phyloP scores from a whole-genome alignment of 1,140 invertebrate genomes.

The Hyles vespertilio region DNA sequence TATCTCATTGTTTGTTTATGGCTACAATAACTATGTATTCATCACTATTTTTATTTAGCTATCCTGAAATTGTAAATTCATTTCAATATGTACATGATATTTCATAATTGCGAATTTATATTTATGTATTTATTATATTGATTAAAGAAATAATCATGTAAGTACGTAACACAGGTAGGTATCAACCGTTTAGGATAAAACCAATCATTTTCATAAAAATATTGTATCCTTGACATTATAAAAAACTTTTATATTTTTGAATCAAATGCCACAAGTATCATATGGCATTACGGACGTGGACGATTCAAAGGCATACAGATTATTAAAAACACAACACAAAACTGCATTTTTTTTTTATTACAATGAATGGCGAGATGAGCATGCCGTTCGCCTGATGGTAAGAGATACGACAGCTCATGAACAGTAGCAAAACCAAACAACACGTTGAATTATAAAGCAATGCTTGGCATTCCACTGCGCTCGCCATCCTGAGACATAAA shows the following conservation, averaged over 20 bases:
- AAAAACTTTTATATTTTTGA: constrained; percentile 25
- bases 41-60: background rate
- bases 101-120: constrained; percentile 3
- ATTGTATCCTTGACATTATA: constrained; percentile 30
- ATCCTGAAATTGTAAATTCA: background rate
- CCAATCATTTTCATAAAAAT: constrained; percentile 7
- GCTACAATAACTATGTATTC: background rate
- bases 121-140: too few species aligned
- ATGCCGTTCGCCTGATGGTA: too few species aligned
- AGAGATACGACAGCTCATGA: too few species aligned
- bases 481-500: too few species aligned
- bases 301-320: too few species aligned
- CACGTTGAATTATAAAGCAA: too few species aligned
- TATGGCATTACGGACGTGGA: background rate
- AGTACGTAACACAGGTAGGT: background rate
- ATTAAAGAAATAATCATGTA: too few species aligned
- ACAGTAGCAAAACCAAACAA: too few species aligned
- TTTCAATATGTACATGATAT: background rate
- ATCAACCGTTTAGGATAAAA: constrained; percentile 4
- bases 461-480: too few species aligned
- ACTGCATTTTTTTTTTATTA: too few species aligned
- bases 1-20: constrained; percentile 44
- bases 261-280: constrained; percentile 19
- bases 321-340: too few species aligned
- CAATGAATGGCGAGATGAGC: too few species aligned